phyloP scores from a whole-genome alignment of 2,113 vertebrate species.

The Rhodinocichla rosea region DNA sequence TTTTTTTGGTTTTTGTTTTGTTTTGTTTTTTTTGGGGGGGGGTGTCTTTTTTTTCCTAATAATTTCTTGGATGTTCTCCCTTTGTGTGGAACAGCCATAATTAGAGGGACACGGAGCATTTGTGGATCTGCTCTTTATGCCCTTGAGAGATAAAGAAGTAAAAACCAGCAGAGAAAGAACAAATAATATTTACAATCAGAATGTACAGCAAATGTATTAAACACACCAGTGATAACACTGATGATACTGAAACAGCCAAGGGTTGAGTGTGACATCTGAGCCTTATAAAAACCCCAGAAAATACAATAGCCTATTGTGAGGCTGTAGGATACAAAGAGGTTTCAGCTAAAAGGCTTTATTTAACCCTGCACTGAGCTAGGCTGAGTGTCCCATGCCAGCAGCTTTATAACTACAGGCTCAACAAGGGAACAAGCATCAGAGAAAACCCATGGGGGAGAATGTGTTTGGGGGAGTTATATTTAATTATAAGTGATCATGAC shows the following conservation, averaged over 20 bases:
- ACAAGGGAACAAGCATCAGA: background rate
- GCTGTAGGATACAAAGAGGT: background rate
- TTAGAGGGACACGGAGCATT: background rate
- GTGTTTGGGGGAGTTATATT: background rate
- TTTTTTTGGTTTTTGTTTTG: background rate
- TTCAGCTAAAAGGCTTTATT: background rate
- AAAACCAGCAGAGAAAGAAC: background rate
- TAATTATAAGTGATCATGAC: background rate
- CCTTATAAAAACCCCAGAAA: background rate
- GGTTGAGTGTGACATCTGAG: background rate
- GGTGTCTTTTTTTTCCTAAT: background rate
- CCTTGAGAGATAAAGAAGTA: background rate
- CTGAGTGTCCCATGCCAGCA: background rate
- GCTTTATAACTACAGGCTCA: background rate
- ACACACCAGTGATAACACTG: background rate
- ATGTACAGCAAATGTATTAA: background rate
- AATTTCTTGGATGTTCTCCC: background rate
- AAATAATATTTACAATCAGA: background rate
- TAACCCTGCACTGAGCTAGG: background rate
- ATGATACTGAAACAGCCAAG: background rate
- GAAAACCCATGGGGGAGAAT: background rate
- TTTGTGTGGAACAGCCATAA: background rate
- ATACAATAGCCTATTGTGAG: constrained; percentile 22
- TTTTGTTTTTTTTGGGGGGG: too few relatives aligned
- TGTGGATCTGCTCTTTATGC: background rate